Evolutionary conservation across 2,113 vertebrate species (phyloP).

Genomic region (Mola mola): DNA sequence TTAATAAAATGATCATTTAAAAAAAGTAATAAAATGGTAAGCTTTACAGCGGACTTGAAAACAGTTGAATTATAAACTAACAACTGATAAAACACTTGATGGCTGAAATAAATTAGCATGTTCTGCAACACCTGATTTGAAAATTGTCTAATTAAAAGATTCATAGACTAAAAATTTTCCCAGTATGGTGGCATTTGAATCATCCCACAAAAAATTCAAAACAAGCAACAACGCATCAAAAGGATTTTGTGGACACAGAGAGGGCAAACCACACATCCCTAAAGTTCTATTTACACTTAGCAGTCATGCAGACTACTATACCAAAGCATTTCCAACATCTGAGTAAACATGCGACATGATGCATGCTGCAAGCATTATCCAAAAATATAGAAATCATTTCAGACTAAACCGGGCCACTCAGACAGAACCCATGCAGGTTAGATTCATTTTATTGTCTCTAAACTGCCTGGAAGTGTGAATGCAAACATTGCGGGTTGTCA

Average conservation of each 20-base stretch:
- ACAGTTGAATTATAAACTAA: too few relatives aligned
- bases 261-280: constrained; percentile 11
- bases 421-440: constrained; percentile 4
- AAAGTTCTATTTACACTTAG: not conserved
- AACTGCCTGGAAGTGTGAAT: too few relatives aligned
- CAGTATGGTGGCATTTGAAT: not conserved
- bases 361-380: constrained; percentile 7
- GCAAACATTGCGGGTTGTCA: too few relatives aligned
- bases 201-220: not conserved
- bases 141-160: not conserved
- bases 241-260: not conserved
- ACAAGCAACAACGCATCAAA: not conserved
- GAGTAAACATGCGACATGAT: constrained; percentile 31
- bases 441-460: too few relatives aligned
- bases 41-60: too few relatives aligned
- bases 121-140: too few relatives aligned
- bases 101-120: too few relatives aligned
- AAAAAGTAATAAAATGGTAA: too few relatives aligned
- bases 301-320: constrained; percentile 33
- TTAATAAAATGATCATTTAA: too few relatives aligned
- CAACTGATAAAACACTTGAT: too few relatives aligned
- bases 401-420: not conserved
- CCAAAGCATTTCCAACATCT: not conserved
- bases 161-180: not conserved
- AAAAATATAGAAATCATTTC: not conserved